Conservation (phyloP, 2,113 vertebrate species). For the Morone saxatilis region DNA sequence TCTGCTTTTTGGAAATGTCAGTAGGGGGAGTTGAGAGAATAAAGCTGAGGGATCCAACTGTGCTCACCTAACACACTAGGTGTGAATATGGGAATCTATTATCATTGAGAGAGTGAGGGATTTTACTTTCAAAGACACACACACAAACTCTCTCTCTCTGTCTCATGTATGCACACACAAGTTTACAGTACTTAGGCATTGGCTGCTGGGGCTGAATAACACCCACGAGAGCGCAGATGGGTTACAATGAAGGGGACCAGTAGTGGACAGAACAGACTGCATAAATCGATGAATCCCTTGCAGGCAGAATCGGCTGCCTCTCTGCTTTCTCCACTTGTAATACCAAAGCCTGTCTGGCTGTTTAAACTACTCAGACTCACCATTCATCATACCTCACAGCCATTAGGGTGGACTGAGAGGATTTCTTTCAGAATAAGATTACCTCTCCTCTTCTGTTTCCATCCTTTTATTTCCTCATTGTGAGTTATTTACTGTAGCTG, state of each 20-base stretch:
- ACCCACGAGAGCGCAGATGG: slow-evolving; percentile 48
- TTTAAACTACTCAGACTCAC: slow-evolving; percentile 36
- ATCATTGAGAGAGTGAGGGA: slow-evolving; percentile 11
- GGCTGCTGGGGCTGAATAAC: slow-evolving; percentile 43
- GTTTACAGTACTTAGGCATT: slow-evolving; percentile 55
- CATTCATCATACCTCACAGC: slow-evolving; percentile 56
- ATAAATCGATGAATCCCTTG: slow-evolving; percentile 59
- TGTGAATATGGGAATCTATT: slow-evolving; percentile 23
- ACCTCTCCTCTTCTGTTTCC: slow-evolving; percentile 33
- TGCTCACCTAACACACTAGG: not conserved
- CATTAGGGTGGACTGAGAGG: slow-evolving; percentile 46
- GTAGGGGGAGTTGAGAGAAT: not conserved
- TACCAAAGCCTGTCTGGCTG: slow-evolving; percentile 37
- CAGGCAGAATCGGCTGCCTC: slow-evolving; percentile 34
- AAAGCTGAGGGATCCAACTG: not conserved
- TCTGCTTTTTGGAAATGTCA: not conserved
- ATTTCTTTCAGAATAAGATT: slow-evolving; percentile 59
- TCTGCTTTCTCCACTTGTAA: slow-evolving; percentile 42
- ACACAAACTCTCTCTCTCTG: not conserved
- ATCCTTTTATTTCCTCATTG: slow-evolving; percentile 39
- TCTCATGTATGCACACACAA: slow-evolving; percentile 12
- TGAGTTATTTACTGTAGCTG: slow-evolving; percentile 29
- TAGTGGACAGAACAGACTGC: slow-evolving; percentile 33
- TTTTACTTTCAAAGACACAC: slow-evolving; percentile 9
- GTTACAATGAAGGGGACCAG: slow-evolving; percentile 42